These are phyloP conservation scores for Drosophila histrio DNA, from an alignment of 2,888 invertebrate genomes.

Conservation along the genomic window DNA sequence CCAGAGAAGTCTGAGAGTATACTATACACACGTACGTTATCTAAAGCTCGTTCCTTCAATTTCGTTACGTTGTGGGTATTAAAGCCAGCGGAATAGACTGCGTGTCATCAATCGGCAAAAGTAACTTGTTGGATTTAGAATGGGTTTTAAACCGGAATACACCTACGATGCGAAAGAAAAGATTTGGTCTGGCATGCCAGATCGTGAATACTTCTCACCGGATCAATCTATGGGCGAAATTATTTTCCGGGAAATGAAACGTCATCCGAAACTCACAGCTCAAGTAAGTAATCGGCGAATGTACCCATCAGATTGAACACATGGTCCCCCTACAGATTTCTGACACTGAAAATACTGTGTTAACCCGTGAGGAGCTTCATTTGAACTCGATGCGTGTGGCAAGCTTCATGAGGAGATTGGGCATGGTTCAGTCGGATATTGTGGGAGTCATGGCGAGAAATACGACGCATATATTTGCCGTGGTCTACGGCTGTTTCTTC, in stretches of 20 bases:
- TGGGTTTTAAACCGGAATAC: constrained; percentile 36
- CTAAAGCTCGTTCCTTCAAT: constrained; percentile 2
- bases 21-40: no score
- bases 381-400: constrained; percentile 64
- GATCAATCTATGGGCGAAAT: constrained; percentile 66
- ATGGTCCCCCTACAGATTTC: constrained; percentile 53
- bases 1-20: no score
- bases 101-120: constrained; percentile 3
- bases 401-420: constrained; percentile 51
- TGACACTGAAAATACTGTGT: constrained; percentile 49
- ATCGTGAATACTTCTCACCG: constrained; percentile 38
- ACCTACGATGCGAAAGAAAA: constrained; percentile 47
- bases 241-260: constrained; percentile 54
- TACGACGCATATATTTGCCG: constrained; percentile 64
- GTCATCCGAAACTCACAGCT: constrained; percentile 55
- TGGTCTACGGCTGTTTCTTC: constrained; percentile 72
- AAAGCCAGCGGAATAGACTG: not conserved
- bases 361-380: constrained; percentile 56
- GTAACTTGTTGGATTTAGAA: constrained; percentile 10
- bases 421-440: constrained; percentile 66
- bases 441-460: constrained; percentile 75
- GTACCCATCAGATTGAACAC: not conserved
- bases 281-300: constrained; percentile 28
- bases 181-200: constrained; percentile 56
- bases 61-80: constrained; percentile 9